phyloP scores from a whole-genome alignment of 1,140 invertebrate genomes.

The Argopecten irradians region DNA sequence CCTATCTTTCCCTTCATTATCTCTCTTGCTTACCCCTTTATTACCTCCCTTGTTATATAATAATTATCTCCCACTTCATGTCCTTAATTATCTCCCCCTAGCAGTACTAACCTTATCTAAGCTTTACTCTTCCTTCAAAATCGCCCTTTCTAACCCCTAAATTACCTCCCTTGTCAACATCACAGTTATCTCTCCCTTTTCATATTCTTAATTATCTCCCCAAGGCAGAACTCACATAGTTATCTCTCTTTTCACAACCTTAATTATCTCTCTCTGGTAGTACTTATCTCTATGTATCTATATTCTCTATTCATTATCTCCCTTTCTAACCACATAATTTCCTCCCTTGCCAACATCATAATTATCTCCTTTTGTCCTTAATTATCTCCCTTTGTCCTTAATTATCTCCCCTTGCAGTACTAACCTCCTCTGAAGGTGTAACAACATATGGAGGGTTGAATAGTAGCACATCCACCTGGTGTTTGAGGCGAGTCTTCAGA shows the following conservation, averaged over 20 bases:
- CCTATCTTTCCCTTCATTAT: too few relatives aligned
- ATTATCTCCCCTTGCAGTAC: not conserved
- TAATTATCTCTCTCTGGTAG: not conserved
- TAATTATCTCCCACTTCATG: not conserved
- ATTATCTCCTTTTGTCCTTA: not conserved
- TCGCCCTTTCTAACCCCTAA: too few relatives aligned
- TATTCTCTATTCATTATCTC: too few relatives aligned
- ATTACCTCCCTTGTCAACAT: not conserved
- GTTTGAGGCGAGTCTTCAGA: slow-evolving; percentile 69
- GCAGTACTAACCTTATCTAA: too few relatives aligned
- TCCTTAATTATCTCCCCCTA: not conserved
- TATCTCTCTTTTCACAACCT: not conserved
- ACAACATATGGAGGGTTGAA: slow-evolving; percentile 99
- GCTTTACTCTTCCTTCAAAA: too few relatives aligned
- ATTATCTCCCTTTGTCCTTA: too few relatives aligned
- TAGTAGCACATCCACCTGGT: slow-evolving; percentile 87
- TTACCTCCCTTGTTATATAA: too few relatives aligned
- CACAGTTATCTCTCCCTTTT: not conserved
- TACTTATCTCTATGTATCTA: too few relatives aligned
- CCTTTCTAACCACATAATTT: not conserved
- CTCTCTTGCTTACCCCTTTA: too few relatives aligned
- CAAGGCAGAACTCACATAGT: not conserved
- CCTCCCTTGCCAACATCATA: not conserved
- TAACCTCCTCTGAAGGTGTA: slow-evolving; percentile 86
- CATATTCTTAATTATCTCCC: too few relatives aligned